These are phyloP conservation scores for Drosophila kanekoi DNA, from an alignment of 2,888 invertebrate genomes.

Conservation along the genomic window DNA sequence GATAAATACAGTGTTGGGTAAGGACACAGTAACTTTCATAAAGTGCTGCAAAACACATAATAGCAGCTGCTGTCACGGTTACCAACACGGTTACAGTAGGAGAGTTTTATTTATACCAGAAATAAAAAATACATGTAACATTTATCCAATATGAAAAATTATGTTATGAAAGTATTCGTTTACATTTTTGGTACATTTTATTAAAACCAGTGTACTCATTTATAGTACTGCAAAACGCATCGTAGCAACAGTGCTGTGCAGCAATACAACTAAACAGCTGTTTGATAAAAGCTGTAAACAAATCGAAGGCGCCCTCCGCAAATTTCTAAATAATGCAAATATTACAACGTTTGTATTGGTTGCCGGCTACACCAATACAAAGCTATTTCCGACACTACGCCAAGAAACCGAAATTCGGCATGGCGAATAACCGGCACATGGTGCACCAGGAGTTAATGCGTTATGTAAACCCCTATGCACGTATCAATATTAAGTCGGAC, in stretches of 20 bases:
- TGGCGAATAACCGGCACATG: constrained; percentile 38
- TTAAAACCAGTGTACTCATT: no score
- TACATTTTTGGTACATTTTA: neutral
- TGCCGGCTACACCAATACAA: constrained; percentile 25
- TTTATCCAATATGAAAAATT: neutral
- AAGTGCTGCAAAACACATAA: constrained; percentile 27
- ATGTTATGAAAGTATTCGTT: neutral
- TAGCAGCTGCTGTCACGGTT: constrained; percentile 17
- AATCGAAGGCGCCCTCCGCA: constrained; percentile 13
- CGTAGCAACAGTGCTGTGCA: constrained; percentile 17
- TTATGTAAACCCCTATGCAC: constrained; percentile 73
- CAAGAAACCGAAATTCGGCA: constrained; percentile 50
- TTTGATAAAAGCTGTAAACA: constrained; percentile 37
- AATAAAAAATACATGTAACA: neutral
- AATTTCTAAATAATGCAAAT: constrained; percentile 55
- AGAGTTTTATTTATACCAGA: neutral
- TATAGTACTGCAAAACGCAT: constrained; percentile 3
- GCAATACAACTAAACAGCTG: constrained; percentile 35
- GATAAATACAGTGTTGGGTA: constrained; percentile 60
- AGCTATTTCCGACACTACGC: constrained; percentile 47
- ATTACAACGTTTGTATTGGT: constrained; percentile 49
- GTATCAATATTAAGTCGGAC: constrained; percentile 74
- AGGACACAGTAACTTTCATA: neutral
- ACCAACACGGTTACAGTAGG: neutral
- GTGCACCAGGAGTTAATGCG: constrained; percentile 77